Conservation (phyloP, 2,797 vertebrate species). For the Tragelaphus oryx region DNA sequence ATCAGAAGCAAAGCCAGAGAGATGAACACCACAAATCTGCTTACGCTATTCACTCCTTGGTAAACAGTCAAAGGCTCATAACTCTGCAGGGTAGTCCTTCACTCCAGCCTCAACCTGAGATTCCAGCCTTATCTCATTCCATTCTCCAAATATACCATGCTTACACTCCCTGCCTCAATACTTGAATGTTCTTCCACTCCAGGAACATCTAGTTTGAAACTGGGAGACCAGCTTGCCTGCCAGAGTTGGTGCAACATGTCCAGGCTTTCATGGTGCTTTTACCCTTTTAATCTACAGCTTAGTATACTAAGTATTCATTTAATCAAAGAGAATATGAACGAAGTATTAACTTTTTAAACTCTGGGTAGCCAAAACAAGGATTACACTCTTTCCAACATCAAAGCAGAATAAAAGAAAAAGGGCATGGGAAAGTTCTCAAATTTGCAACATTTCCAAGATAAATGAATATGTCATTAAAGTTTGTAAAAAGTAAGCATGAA, state of each 20-base stretch:
- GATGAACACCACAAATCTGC: neutral
- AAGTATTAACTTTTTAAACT: neutral
- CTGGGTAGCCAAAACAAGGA: slow-evolving; percentile 30
- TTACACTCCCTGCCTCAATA: slow-evolving; percentile 4
- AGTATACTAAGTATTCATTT: slow-evolving; percentile 20
- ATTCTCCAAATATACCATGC: slow-evolving; percentile 18
- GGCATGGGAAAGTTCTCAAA: slow-evolving; percentile 23
- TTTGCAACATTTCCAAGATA: slow-evolving; percentile 39
- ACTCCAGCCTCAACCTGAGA: slow-evolving; percentile 12
- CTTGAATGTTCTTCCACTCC: slow-evolving; percentile 6
- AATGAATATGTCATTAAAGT: slow-evolving; percentile 33
- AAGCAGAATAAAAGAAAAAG: slow-evolving; percentile 26
- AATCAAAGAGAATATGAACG: slow-evolving; percentile 15
- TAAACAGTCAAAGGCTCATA: neutral
- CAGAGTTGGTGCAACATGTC: slow-evolving; percentile 1
- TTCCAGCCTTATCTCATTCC: slow-evolving; percentile 22
- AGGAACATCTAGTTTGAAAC: slow-evolving; percentile 46
- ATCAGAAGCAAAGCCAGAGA: slow-evolving; percentile 20
- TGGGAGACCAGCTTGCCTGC: neutral
- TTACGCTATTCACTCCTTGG: neutral
- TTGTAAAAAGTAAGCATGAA: slow-evolving; percentile 44
- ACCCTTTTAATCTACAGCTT: neutral
- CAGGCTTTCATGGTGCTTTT: neutral
- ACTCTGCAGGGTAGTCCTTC: neutral
- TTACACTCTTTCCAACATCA: slow-evolving; percentile 26